phyloP scores from a whole-genome alignment of 1,140 invertebrate species.

The Drosophila rufa region DNA sequence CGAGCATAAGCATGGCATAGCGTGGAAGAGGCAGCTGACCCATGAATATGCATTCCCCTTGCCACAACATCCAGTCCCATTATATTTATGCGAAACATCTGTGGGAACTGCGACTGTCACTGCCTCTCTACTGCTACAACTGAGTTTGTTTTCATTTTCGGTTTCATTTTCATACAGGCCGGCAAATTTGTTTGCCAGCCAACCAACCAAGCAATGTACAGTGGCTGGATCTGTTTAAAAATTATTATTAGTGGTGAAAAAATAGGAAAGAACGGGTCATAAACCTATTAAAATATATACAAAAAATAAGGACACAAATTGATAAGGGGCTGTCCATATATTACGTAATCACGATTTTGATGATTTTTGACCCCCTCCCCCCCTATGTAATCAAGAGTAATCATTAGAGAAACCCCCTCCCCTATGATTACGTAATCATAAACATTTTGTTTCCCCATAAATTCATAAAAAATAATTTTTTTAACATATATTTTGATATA shows the following conservation, averaged over 20 bases:
- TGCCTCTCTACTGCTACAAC: not conserved
- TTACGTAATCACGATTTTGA: no score
- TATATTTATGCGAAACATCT: slow-evolving; percentile 53
- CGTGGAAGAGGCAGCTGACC: slow-evolving; percentile 23
- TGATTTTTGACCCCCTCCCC: no score
- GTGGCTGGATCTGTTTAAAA: not conserved
- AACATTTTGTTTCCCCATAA: no score
- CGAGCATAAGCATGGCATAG: not conserved
- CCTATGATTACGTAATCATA: no score
- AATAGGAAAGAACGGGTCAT: not conserved
- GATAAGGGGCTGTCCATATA: no score
- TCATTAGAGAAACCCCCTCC: no score
- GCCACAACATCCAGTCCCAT: slow-evolving; percentile 35
- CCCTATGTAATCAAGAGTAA: no score
- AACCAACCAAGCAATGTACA: slow-evolving; percentile 8
- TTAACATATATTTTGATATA: no score
- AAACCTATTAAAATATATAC: not conserved
- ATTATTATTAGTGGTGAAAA: not conserved
- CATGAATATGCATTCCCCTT: slow-evolving; percentile 32
- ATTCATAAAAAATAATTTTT: no score
- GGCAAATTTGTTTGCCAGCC: slow-evolving; percentile 29
- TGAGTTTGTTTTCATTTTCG: slow-evolving; percentile 48
- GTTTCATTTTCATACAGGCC: slow-evolving; percentile 48
- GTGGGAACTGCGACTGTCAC: slow-evolving; percentile 26
- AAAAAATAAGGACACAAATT: not conserved